A percentile compares a stretch with the other conserved stretches of the same genome.
Evolutionary conservation across 2,113 vertebrate species (phyloP).

Genomic region (Trachemys scripta): DNA sequence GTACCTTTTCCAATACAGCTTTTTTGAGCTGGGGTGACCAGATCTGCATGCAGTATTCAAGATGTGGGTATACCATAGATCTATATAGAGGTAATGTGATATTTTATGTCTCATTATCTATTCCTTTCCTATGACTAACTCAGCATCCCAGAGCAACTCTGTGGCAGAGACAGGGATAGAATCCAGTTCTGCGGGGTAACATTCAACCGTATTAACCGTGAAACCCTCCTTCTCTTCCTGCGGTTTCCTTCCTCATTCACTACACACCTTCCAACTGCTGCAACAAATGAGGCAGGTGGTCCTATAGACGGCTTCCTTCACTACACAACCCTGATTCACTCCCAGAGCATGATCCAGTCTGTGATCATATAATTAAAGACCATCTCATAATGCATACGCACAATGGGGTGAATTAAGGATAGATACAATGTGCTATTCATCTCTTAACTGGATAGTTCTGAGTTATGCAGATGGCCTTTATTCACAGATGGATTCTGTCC

Average conservation of each 20-base stretch:
- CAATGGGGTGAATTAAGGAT: neutral
- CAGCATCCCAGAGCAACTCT: constrained; percentile 14
- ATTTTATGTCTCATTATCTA: too few relatives aligned
- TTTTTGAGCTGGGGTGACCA: too few relatives aligned
- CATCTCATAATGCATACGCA: neutral
- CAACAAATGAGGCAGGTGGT: neutral
- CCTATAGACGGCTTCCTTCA: neutral
- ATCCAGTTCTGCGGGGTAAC: neutral
- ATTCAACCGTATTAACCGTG: neutral
- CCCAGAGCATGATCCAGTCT: constrained; percentile 7
- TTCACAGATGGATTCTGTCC: neutral
- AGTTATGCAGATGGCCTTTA: neutral
- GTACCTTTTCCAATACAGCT: too few relatives aligned
- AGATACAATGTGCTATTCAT: neutral
- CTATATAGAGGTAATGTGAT: too few relatives aligned
- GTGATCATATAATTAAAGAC: neutral
- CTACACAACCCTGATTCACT: constrained; percentile 15
- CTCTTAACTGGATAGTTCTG: neutral
- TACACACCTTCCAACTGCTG: constrained; percentile 5
- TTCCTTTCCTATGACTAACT: neutral
- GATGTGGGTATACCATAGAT: too few relatives aligned
- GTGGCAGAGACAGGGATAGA: neutral
- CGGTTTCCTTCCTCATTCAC: neutral
- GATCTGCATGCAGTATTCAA: too few relatives aligned
- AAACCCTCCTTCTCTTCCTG: neutral